A percentile compares a stretch with the other conserved stretches of the same genome.
Conservation (phyloP, 1,140 invertebrate species). For the Bombus pascuorum region DNA sequence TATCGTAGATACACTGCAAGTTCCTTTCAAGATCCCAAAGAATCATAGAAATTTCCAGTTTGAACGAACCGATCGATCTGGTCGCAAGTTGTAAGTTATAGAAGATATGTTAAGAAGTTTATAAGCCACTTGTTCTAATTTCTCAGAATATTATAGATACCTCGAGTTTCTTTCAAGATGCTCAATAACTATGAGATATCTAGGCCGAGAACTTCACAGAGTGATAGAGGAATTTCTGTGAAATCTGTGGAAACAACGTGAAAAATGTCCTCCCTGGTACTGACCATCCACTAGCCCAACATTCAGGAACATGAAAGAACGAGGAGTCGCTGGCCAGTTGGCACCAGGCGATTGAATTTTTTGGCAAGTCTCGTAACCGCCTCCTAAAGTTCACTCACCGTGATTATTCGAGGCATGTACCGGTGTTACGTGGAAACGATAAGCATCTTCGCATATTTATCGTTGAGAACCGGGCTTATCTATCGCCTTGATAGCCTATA, state of each 20-base stretch:
- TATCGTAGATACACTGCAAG: no score
- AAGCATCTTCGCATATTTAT: constrained; percentile 54
- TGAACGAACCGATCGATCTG: no score
- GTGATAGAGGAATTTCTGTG: neutral
- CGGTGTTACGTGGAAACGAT: constrained; percentile 53
- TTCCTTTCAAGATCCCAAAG: no score
- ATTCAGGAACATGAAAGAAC: no score
- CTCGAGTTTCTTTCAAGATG: neutral
- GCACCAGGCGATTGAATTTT: constrained; percentile 8
- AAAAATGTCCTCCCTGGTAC: neutral
- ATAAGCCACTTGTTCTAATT: no score
- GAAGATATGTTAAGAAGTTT: no score
- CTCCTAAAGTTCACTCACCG: constrained; percentile 53
- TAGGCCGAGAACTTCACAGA: neutral
- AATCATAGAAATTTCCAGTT: no score
- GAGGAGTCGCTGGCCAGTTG: neutral
- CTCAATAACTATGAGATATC: neutral
- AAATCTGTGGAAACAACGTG: neutral
- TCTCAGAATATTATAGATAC: neutral
- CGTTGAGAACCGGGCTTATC: constrained; percentile 43
- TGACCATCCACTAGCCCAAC: no score
- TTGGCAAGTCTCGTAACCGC: constrained; percentile 22
- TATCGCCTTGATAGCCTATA: constrained; percentile 20
- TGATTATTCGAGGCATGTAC: constrained; percentile 52
- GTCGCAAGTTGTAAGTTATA: no score